phyloP scores from a whole-genome alignment of 2,888 invertebrate genomes.

The Balanococcus diminutus region DNA sequence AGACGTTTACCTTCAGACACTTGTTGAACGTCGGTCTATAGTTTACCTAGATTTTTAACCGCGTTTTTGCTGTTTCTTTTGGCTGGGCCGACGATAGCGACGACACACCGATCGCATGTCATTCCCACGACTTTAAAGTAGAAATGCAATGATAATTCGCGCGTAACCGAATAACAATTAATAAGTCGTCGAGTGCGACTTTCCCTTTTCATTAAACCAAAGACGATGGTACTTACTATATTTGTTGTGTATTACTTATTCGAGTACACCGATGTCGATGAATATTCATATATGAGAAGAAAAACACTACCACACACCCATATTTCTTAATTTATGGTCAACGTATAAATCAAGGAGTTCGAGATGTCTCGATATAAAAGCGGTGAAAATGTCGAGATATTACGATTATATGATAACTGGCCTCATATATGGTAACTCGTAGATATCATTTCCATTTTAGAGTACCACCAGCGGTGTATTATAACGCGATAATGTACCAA shows the following conservation, averaged over 20 bases:
- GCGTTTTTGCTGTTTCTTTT: background rate
- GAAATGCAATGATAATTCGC: background rate
- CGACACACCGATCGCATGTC: background rate
- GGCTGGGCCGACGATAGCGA: background rate
- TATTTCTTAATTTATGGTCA: background rate
- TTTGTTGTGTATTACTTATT: background rate
- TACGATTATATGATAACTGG: background rate
- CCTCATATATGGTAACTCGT: background rate
- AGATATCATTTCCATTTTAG: background rate
- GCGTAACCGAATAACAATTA: background rate
- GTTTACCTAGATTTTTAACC: conserved; percentile 4
- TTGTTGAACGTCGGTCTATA: background rate
- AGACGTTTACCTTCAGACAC: background rate
- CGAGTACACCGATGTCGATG: background rate
- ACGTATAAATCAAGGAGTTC: background rate
- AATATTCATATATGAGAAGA: background rate
- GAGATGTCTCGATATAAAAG: background rate
- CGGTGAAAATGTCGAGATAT: background rate
- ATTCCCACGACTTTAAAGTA: background rate
- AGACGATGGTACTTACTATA: background rate
- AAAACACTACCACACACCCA: background rate
- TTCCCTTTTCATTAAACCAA: background rate
- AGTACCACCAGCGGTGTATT: background rate
- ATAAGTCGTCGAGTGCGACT: background rate
- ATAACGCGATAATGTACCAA: background rate